Evolutionary conservation across 2,113 vertebrate species (phyloP).

Genomic region (Labeo rohita): DNA sequence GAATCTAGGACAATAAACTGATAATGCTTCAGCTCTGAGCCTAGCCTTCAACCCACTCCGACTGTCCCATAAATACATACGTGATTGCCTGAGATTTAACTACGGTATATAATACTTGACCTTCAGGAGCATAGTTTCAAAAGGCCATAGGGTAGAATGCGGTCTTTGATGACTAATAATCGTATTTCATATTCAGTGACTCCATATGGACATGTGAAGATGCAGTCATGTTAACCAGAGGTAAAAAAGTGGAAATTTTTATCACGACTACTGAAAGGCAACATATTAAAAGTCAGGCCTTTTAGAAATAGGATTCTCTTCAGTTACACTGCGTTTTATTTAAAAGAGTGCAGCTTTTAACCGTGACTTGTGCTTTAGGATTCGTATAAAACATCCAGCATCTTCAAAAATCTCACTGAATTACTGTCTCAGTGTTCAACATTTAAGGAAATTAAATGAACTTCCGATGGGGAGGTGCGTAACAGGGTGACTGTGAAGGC

Average conservation of each 20-base stretch:
- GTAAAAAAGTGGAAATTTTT: neutral
- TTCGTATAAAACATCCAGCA: neutral
- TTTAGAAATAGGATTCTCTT: neutral
- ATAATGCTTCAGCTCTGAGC: neutral
- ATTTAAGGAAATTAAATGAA: neutral
- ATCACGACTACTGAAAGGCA: neutral
- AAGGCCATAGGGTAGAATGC: neutral
- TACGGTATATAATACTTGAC: neutral
- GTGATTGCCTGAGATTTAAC: neutral
- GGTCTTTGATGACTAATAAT: neutral
- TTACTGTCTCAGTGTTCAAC: neutral
- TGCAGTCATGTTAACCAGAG: neutral
- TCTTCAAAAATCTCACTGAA: conserved; percentile 11
- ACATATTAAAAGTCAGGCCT: neutral
- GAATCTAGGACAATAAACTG: conserved; percentile 19
- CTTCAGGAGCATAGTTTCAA: conserved; percentile 5
- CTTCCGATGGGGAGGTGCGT: neutral
- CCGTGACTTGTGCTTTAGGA: neutral
- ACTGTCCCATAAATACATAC: conserved; percentile 17
- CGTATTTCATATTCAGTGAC: conserved; percentile 10
- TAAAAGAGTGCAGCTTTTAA: neutral
- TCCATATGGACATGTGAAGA: neutral
- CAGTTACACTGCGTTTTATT: neutral
- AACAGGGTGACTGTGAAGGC: neutral
- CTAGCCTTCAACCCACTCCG: conserved; percentile 18